Base-by-base conservation (phyloP, 2,113 vertebrate species). In the Pluvialis apricaria region DNA sequence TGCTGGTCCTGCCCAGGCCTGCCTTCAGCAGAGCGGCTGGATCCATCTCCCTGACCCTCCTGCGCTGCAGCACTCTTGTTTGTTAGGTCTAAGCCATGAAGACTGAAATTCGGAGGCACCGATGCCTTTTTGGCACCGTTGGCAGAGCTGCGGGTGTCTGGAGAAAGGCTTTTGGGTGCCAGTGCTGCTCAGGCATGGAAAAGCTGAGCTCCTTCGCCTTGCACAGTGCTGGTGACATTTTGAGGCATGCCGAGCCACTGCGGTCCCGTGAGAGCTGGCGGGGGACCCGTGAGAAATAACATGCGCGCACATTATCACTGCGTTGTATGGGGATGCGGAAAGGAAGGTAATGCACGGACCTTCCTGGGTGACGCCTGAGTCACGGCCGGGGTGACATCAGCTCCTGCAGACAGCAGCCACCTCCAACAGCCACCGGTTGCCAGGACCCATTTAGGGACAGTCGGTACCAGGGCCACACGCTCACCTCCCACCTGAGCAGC, bases 301-400 rank as follows among this genome's bases (percentile, higher is more conserved):
- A 40, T 15, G 24, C 2, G 1, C 21, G 32, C 21, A 14, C 0
- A 0, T n/a, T 36, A 31, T 19, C 0, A 0, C 21, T 61, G 54
- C 42, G 12, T 2, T 40, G n/a, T 9, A 29, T 0, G 0, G 45
- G 49, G 57, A 54, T 31, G 38, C 29, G n/a, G 89, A 65, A 44
- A 28, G 45, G 34, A 76, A 62, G 31, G 15, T 18, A 64, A 31
- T 5, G 24, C 26, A 52, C 0, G 0, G 26, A 47, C 55, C 54
- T 54, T 19, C 26, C 70, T 1, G 2, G 32, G 70, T 73, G 81
- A 45, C 32, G 25, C 38, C 15, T 0, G 0, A 20, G 45, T 60
- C 52, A 51, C 4, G 3, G 55, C 31, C 1, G 3, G 44, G 12
- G 60, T 62, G 60, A 55, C 64, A 61, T 6, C 4, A 21, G 44